These are phyloP conservation scores for Catocala sponsa DNA, from an alignment of 2,888 invertebrate genomes.

Conservation along the genomic window DNA sequence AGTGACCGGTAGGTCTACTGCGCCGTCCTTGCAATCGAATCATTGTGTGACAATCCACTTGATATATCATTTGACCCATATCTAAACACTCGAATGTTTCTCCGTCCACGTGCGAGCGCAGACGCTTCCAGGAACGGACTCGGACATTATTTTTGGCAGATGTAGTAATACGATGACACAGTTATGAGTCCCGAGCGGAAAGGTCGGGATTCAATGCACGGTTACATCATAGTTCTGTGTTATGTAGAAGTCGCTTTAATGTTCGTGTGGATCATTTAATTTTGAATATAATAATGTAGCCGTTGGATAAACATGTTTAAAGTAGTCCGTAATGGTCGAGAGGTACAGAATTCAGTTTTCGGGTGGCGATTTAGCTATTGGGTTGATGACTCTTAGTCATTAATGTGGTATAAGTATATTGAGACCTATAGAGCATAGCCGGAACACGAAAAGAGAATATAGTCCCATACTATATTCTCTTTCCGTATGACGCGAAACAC, in stretches of 20 bases:
- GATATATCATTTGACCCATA: slow-evolving; percentile 20
- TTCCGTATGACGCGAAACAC: too few species aligned
- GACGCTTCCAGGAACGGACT: slow-evolving; percentile 45
- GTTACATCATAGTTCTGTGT: slow-evolving; percentile 13
- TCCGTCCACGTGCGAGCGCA: slow-evolving; percentile 26
- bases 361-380: too few species aligned
- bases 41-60: slow-evolving; percentile 6
- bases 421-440: too few species aligned
- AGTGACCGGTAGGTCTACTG: too few species aligned
- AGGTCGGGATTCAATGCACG: slow-evolving; percentile 36
- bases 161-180: slow-evolving; percentile 52
- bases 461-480: too few species aligned
- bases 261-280: neutral
- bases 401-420: too few species aligned
- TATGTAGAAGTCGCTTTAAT: slow-evolving; percentile 2
- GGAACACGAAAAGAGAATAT: too few species aligned
- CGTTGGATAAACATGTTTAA: too few species aligned
- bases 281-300: neutral
- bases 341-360: too few species aligned
- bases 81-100: slow-evolving; percentile 4
- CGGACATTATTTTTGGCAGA: slow-evolving; percentile 51
- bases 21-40: neutral
- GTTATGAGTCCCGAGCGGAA: slow-evolving; percentile 39
- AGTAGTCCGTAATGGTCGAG: too few species aligned
- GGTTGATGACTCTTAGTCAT: too few species aligned